Conservation (phyloP, 2,797 vertebrate genomes). For the Prunella strophiata region DNA sequence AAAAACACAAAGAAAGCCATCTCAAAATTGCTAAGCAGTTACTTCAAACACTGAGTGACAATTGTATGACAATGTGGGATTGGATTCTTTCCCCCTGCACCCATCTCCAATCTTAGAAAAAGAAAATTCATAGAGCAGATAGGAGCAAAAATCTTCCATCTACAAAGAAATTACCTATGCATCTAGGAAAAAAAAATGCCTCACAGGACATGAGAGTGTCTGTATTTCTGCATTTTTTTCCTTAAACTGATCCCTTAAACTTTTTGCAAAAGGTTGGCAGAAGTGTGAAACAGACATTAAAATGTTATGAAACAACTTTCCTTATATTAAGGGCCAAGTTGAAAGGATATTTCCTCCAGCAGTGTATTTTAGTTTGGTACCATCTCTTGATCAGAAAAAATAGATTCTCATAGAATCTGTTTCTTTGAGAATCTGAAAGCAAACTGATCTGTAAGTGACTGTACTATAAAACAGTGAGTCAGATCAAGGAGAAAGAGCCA, state of each 20-base stretch:
- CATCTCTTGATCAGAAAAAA: constrained; percentile 64
- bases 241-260: not conserved
- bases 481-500: constrained; percentile 65
- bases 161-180: not conserved
- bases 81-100: not conserved
- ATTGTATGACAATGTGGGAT: not conserved
- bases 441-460: constrained; percentile 70
- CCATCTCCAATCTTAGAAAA: not conserved
- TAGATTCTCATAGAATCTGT: constrained; percentile 34
- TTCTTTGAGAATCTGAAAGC: constrained; percentile 73
- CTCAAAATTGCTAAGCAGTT: not conserved
- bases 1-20: not conserved
- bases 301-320: not conserved
- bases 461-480: constrained; percentile 68
- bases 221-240: not conserved
- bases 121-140: not conserved
- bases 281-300: not conserved
- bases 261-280: not conserved
- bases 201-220: not conserved
- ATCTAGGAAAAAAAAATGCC: not conserved
- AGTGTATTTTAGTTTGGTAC: constrained; percentile 6
- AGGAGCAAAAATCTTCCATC: not conserved
- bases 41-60: not conserved
- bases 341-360: constrained; percentile 16
- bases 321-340: not conserved